Conservation (phyloP, 2,888 invertebrate genomes). For the Zeuzera pyrina region DNA sequence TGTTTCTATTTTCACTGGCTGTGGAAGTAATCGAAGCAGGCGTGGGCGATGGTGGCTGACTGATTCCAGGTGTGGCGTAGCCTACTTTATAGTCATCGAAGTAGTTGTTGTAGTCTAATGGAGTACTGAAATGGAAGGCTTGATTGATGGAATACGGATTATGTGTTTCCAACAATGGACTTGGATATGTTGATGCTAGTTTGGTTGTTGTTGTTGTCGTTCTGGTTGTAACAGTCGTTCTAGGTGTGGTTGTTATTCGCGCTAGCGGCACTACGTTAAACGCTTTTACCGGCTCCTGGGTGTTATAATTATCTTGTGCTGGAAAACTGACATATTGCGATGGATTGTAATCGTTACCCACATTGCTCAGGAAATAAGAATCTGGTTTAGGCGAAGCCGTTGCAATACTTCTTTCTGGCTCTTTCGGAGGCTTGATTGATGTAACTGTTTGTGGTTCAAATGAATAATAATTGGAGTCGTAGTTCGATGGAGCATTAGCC, state of each 20-base stretch:
- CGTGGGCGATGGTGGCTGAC: constrained; percentile 11
- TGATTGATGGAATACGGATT: constrained; percentile 67
- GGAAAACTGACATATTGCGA: constrained; percentile 33
- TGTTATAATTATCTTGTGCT: constrained; percentile 25
- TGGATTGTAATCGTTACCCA: constrained; percentile 35
- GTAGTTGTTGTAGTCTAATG: constrained; percentile 55
- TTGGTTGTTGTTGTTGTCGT: constrained; percentile 38
- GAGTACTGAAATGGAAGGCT: constrained; percentile 63
- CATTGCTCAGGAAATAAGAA: constrained; percentile 42
- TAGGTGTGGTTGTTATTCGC: constrained; percentile 40
- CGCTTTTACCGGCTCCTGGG: constrained; percentile 23
- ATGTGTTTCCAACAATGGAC: constrained; percentile 56
- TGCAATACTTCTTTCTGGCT: constrained; percentile 22
- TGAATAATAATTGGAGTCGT: constrained; percentile 50
- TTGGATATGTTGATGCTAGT: constrained; percentile 51
- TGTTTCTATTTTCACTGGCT: constrained; percentile 20
- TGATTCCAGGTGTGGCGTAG: constrained; percentile 28
- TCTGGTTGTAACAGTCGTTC: constrained; percentile 34
- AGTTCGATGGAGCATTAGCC: constrained; percentile 27
- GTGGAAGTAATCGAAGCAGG: constrained; percentile 22
- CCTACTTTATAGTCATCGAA: constrained; percentile 53
- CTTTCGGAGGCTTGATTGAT: constrained; percentile 35
- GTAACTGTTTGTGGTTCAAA: constrained; percentile 58
- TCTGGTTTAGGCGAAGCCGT: constrained; percentile 33
- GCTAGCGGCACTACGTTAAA: constrained; percentile 30